Evolutionary conservation across 2,797 vertebrate species (phyloP).

Genomic region (Fratercula arctica): DNA sequence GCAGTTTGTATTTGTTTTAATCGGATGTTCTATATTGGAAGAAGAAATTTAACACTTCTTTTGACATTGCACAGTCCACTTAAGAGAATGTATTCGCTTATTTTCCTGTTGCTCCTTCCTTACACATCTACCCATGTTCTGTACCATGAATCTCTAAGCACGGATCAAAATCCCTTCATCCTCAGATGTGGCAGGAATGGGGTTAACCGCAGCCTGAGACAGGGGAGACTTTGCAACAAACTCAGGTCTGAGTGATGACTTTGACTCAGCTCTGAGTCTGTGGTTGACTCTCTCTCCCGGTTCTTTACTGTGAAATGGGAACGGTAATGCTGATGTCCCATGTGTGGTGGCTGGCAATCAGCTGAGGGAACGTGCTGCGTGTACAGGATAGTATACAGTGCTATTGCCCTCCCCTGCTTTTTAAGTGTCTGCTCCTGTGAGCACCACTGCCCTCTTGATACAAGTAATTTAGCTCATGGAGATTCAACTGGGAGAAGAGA

Average conservation of each 20-base stretch:
- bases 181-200: background rate
- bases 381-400: background rate
- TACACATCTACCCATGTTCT: background rate
- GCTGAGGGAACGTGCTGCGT: background rate
- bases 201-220: background rate
- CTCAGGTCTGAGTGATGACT: background rate
- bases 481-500: background rate
- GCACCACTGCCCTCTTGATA: background rate
- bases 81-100: background rate
- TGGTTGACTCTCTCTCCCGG: background rate
- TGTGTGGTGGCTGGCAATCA: background rate
- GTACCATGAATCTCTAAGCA: background rate
- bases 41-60: conserved; percentile 36
- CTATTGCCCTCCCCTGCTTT: background rate
- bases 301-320: background rate
- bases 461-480: background rate
- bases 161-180: background rate
- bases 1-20: conserved; percentile 42
- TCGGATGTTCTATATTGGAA: background rate
- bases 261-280: background rate
- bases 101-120: background rate
- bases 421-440: background rate
- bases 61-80: background rate
- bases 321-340: background rate
- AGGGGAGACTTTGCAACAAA: background rate